Percentiles rank a stretch among this genome's conserved stretches.
Conservation (phyloP, 2,888 invertebrate genomes). For the Heliconius cydno region DNA sequence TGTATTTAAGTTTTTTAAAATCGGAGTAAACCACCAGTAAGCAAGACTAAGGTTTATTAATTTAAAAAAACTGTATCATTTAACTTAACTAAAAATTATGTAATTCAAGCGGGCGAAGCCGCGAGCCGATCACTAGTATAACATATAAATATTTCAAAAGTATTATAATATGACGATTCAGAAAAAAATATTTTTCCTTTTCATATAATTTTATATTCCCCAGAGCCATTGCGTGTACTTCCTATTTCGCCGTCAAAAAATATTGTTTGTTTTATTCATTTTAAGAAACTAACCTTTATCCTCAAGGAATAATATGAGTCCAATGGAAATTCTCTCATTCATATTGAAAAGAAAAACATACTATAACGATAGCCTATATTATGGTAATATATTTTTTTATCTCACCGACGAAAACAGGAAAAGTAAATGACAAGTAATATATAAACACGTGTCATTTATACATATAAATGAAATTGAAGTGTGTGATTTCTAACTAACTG, state of each 20-base stretch:
- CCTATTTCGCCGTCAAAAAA: neutral
- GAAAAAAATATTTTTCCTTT: neutral
- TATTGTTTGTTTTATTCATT: conserved; percentile 3
- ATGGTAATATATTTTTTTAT: neutral
- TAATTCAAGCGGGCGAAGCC: too few relatives aligned
- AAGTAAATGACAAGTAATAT: neutral
- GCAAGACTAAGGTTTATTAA: too few relatives aligned
- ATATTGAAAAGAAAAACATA: conserved; percentile 4
- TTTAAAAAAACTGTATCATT: too few relatives aligned
- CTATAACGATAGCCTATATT: neutral
- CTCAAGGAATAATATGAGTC: neutral
- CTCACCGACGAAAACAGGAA: neutral
- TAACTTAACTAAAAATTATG: too few relatives aligned
- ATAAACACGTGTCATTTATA: neutral
- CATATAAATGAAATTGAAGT: too few relatives aligned
- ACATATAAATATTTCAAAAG: neutral
- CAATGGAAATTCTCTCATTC: neutral
- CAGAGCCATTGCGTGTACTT: neutral
- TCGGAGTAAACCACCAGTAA: too few relatives aligned
- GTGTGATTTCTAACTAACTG: too few relatives aligned
- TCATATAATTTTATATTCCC: neutral
- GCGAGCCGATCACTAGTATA: too few relatives aligned
- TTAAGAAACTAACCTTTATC: conserved; percentile 2
- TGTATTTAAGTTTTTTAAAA: too few relatives aligned
- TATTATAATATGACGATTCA: neutral